Base-by-base conservation (phyloP, 2,888 invertebrate species). In the Apocheima hispidaria region DNA sequence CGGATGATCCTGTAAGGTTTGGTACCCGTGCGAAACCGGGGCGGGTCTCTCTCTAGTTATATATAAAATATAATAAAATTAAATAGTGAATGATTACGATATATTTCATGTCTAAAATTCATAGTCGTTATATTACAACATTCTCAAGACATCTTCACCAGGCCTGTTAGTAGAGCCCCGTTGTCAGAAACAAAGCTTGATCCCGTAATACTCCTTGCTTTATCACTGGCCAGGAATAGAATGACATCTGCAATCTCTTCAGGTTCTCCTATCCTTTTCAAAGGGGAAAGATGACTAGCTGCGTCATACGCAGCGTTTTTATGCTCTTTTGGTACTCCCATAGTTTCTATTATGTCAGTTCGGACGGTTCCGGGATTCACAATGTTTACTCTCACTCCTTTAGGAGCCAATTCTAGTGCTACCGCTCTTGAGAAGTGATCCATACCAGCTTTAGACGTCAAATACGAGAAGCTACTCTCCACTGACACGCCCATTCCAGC, bases 361-460 rank as follows among this genome's bases (percentile, higher is more conserved):
- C 20, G 48, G 9, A 60, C 60, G 1, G 69, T 66, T 4, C 75
- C 77, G n/a, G 76, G 75, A 46, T 72, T 74, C 0, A 76, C 68
- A 2, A 67, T 49, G 49, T 78, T 77, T 0, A 96, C 97, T 35
- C 98, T 92, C 0, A 98, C 96, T 63, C 95, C 94, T 78, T 95
- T 95, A 0, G 93, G 68, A 23, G 95, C 96, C 43, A 96, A 82
- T 74, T 96, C 98, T 48, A 98, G 83, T 2, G 79, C 79, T 6
- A 65, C 60, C 7, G 66, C 58, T 50, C 72, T 70, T 4, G 77
- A 68, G 21, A 81, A 81, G 49, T 72, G 71, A 48, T 72, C 68
- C 6, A 78, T 36, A 1, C 56, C 75, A 16, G 77, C 76, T 16
- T 79, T 79, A 0, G 77, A 74, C 1, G 69, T 40, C 28, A 40